A percentile compares a stretch with the other conserved stretches of the same genome.
phyloP scores from a whole-genome alignment of 1,140 invertebrate species.

The Orchestia grillus region DNA sequence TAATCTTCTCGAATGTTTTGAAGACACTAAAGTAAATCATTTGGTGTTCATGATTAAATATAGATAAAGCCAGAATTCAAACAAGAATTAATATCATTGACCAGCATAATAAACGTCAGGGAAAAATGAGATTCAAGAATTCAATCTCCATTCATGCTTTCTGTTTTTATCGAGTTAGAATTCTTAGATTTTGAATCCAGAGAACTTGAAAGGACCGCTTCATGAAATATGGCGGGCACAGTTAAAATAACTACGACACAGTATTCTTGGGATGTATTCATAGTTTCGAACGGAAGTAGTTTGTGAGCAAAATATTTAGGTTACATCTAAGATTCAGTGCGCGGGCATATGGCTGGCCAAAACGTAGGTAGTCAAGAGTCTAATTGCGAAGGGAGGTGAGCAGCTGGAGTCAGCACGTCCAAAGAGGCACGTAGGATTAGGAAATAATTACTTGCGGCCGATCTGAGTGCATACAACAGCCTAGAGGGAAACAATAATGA shows the following conservation, averaged over 20 bases:
- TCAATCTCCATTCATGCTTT: not conserved
- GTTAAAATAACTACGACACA: not conserved
- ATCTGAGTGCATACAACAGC: not conserved
- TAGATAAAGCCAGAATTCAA: not conserved
- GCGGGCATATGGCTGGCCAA: not conserved
- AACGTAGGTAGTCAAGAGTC: not conserved
- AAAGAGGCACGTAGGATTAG: not conserved
- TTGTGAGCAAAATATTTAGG: not conserved
- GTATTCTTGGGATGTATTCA: not conserved
- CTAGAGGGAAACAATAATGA: not conserved
- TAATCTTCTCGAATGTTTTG: not conserved
- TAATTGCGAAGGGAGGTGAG: not conserved
- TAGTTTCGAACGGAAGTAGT: not conserved
- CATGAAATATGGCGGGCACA: not conserved
- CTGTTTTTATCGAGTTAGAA: not conserved
- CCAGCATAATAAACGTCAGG: not conserved
- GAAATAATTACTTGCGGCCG: not conserved
- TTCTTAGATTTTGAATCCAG: not conserved
- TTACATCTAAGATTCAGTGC: not conserved
- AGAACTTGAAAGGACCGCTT: not conserved
- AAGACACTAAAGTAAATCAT: not conserved
- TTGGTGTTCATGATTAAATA: not conserved
- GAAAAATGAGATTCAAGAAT: not conserved
- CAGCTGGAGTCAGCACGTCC: not conserved
- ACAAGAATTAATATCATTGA: not conserved